Base-by-base conservation (phyloP, 2,888 invertebrate genomes). In the Eupithecia vulgata region DNA sequence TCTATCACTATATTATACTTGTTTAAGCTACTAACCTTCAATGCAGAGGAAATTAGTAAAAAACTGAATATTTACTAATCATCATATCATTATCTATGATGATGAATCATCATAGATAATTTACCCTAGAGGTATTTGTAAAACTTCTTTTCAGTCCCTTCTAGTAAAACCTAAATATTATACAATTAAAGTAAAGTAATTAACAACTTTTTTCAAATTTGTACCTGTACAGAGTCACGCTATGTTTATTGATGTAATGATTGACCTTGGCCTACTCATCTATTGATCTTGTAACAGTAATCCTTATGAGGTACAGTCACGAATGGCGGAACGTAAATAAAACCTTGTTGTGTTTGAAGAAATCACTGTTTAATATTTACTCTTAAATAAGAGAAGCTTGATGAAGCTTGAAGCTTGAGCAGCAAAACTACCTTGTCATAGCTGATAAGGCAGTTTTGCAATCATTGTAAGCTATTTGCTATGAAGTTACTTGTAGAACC, bases 291-390 rank as follows among this genome's bases (percentile, higher is more conserved):
- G 65, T 65, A 65, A 15, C 40, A 40, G 21, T 21, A 40, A 40
- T 65, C 15, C 65, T 65, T 67, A 67, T 30, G 48, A 67, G 25
- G 34, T 45, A 30, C 40, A 45, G 68, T 75, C 64, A 65, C 40
- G 65, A 40, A 65, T 10, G 1, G n/a, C 21, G 40, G 5, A n/a
- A 25, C 2, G 65, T 65, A 42, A 65, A 65, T 65, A 65, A 52
- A 52, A 64, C 0, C 37, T 21, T 35, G 37, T 64, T 64, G n/a
- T 0, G 8, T n/a, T 62, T 62, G 17, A 62, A 15, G n/a, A 2
- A n/a, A 48, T 2, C 48, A n/a, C 45, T 17, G 45, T 45, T 45
- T 45, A 15, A 4, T 17, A 45, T 15, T 45, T 0, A 42, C 13
- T 15, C 13, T 40, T 17, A 45, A 45, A 45, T 1, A 17, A 6